A percentile compares a stretch with the other conserved stretches of the same genome.
Conservation (phyloP, 2,113 vertebrate species). For the Apodemus sylvaticus region DNA sequence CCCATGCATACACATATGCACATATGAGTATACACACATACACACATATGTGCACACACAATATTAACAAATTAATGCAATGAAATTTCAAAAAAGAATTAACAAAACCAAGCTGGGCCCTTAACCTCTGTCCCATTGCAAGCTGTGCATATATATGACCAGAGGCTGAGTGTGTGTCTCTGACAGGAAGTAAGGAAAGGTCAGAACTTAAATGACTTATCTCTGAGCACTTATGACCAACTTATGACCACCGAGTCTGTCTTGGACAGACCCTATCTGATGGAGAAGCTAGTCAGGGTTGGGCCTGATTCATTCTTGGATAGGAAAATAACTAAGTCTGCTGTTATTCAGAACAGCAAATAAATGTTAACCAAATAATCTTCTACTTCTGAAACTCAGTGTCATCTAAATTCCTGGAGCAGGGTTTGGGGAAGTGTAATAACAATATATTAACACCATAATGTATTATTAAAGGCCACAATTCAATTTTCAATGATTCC, state of each 20-base stretch:
- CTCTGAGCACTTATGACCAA: not conserved
- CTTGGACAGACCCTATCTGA: not conserved
- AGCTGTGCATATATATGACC: not conserved
- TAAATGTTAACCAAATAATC: not conserved
- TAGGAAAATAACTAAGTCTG: not conserved
- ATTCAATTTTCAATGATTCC: constrained; percentile 14
- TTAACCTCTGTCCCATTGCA: not conserved
- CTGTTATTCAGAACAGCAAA: not conserved
- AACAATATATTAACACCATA: not conserved
- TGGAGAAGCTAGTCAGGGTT: not conserved
- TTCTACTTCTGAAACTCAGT: not conserved
- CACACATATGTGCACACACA: not conserved
- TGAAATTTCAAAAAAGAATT: not conserved
- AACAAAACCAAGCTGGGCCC: not conserved
- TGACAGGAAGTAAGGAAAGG: not conserved
- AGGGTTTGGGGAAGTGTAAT: not conserved
- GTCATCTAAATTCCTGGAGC: not conserved
- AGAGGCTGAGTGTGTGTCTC: not conserved
- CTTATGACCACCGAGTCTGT: not conserved
- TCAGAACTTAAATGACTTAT: not conserved
- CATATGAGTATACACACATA: too few species aligned
- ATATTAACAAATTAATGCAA: not conserved
- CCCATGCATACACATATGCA: not conserved
- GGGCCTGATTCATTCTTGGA: not conserved
- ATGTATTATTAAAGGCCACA: constrained; percentile 13